Base-by-base conservation (phyloP, 2,113 vertebrate species). In the Hippocampus comes region DNA sequence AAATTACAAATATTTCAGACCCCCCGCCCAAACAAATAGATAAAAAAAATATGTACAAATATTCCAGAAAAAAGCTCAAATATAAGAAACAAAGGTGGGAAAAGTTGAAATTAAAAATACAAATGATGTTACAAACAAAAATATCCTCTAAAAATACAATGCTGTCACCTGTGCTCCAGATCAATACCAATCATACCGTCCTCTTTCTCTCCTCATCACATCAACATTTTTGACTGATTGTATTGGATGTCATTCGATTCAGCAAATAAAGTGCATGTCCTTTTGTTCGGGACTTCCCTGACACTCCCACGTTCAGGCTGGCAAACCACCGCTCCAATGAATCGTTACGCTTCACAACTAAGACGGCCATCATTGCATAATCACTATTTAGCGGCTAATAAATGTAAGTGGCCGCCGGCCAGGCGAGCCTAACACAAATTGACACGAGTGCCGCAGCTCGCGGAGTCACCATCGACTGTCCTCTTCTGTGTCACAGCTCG, bases 391-490 rank as follows among this genome's bases (percentile, higher is more conserved):
- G 60, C 15, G 30, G 10, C 34, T 18, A 63, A 63, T 63, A 63
- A 63, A 63, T 63, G 60, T 34, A 38, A 63, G 60, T 51, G 78
- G 68, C 67, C 75, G 57, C n/a, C 8, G 9, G 68, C 60, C 70
- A 21, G 21, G 53, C 38, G n/a, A 66, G 64, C 65, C 69, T 10
- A 42, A 72, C 56, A 71, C 67, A 76, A 78, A 83, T 75, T 71
- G 69, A 78, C 64, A 74, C 66, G 68, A 65, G 6, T 1, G 53
- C 30, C 48, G 49, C 41, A 75, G 76, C 73, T 81, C 68, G 25
- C 67, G 67, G 77, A 56, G 53, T 77, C 73, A 65, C 53, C 75
- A 82, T 78, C 49, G 76, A 77, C 69, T 49, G 69, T 68, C 73
- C 75, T 27, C 71, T 49, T 70, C 51, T 80, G 75, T 71, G 75